A percentile compares a stretch with the other conserved stretches of the same genome.
Conservation (phyloP, 2,113 vertebrate genomes). For the Malaclemys terrapin region DNA sequence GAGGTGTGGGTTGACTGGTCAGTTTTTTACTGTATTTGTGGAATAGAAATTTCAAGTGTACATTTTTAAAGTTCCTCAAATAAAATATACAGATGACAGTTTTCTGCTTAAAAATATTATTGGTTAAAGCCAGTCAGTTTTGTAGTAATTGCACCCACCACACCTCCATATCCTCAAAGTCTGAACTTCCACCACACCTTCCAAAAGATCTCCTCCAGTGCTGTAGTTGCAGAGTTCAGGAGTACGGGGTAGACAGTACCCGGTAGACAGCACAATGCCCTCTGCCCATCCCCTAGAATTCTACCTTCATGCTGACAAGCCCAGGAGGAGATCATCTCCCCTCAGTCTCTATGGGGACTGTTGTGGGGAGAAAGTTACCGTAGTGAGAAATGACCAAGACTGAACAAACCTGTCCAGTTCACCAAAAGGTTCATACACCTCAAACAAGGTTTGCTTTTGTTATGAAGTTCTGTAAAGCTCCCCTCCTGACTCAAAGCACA, state of each 20-base stretch:
- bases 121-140: neutral
- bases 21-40: neutral
- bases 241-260: neutral
- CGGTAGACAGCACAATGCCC: neutral
- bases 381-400: too few relatives aligned
- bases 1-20: too few relatives aligned
- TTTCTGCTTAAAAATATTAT: neutral
- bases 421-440: neutral
- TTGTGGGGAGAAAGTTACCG: too few relatives aligned
- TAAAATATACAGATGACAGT: neutral
- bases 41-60: neutral
- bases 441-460: neutral
- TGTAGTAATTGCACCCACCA: neutral
- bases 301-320: neutral
- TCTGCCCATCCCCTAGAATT: too few relatives aligned
- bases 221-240: neutral
- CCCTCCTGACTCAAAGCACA: neutral
- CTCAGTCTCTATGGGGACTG: neutral
- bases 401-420: neutral
- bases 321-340: neutral
- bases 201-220: neutral
- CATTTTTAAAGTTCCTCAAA: neutral
- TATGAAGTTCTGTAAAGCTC: neutral
- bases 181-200: neutral
- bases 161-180: neutral